Evolutionary conservation across 2,888 invertebrate species (phyloP).

Genomic region (Ophion slaviceki): DNA sequence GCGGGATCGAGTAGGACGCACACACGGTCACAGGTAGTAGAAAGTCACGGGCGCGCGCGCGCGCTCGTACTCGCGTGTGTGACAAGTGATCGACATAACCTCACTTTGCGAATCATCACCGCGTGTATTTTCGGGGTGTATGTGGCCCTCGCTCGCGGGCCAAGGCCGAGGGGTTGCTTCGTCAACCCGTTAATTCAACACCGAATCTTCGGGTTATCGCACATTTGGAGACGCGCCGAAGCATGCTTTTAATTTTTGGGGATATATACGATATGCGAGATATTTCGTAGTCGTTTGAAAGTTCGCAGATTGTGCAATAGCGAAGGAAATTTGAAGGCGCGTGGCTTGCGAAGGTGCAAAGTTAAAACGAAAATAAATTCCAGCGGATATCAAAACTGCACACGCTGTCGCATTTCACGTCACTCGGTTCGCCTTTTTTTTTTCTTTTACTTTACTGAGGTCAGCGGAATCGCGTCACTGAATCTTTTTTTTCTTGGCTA

Average conservation of each 20-base stretch:
- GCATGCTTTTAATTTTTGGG: not conserved
- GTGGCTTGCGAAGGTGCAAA: not conserved
- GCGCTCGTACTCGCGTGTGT: conserved; percentile 54
- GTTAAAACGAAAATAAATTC: conserved; percentile 41
- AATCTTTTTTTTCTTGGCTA: conserved; percentile 26
- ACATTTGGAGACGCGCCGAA: not conserved
- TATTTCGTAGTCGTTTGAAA: not conserved
- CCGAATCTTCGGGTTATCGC: not conserved
- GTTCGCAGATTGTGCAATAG: not conserved
- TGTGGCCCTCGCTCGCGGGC: not conserved
- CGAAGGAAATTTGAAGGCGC: not conserved
- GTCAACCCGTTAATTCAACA: not conserved
- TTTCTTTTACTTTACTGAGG: conserved; percentile 34
- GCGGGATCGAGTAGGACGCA: not conserved
- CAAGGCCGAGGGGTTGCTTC: not conserved
- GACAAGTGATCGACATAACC: conserved; percentile 62
- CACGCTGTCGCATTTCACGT: conserved; percentile 53
- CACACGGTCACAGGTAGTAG: not conserved
- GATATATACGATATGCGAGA: not conserved
- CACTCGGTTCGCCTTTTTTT: conserved; percentile 28
- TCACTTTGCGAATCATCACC: conserved; percentile 46
- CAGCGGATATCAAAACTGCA: conserved; percentile 41
- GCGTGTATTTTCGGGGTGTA: conserved; percentile 38
- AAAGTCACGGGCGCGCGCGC: conserved; percentile 61
- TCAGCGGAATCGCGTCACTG: conserved; percentile 31